These are phyloP conservation scores for Habroteleia sp. DNA, from an alignment of 2,888 invertebrate genomes.

Conservation along the genomic window DNA sequence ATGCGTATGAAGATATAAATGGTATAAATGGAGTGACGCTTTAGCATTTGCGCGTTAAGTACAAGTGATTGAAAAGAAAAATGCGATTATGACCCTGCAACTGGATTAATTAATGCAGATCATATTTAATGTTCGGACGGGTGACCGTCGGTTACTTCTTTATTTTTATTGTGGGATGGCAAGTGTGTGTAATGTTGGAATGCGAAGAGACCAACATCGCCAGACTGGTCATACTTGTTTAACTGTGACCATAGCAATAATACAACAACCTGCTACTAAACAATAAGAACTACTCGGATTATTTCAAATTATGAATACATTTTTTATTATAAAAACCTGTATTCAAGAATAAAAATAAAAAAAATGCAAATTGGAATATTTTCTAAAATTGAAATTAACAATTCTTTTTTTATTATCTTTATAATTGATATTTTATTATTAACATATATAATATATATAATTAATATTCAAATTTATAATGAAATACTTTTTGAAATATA, in stretches of 20 bases:
- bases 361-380: too few relatives aligned
- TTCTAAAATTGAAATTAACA: too few relatives aligned
- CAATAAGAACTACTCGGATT: slow-evolving; percentile 24
- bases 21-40: slow-evolving; percentile 32
- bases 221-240: slow-evolving; percentile 49
- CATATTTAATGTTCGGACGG: slow-evolving; percentile 46
- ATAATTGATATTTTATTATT: too few relatives aligned
- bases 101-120: slow-evolving; percentile 53
- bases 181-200: slow-evolving; percentile 37
- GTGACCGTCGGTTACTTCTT: slow-evolving; percentile 38
- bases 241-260: slow-evolving; percentile 44
- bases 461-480: too few relatives aligned
- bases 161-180: slow-evolving; percentile 40
- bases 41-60: slow-evolving; percentile 32
- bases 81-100: slow-evolving; percentile 27
- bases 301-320: slow-evolving; percentile 23
- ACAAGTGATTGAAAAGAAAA: slow-evolving; percentile 36
- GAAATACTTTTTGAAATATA: too few relatives aligned
- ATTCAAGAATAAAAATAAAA: too few relatives aligned
- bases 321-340: too few relatives aligned
- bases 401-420: too few relatives aligned
- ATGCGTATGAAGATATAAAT: slow-evolving; percentile 29
- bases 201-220: slow-evolving; percentile 27
- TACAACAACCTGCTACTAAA: slow-evolving; percentile 39
- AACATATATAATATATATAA: too few relatives aligned